Evolutionary conservation across 2,797 vertebrate species (phyloP).

Genomic region (Premnoplex brunnescens): DNA sequence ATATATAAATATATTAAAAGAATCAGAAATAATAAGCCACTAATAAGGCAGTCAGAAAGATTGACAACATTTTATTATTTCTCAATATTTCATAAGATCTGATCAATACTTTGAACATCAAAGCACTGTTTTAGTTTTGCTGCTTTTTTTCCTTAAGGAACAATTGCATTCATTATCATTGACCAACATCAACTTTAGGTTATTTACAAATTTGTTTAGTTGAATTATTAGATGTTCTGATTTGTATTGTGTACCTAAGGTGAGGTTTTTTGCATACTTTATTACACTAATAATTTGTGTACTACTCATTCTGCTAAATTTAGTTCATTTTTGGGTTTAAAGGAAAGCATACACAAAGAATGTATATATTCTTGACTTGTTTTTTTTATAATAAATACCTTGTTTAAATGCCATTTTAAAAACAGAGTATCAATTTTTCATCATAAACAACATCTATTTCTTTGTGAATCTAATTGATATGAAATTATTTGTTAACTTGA

Average conservation of each 20-base stretch:
- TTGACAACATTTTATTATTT: neutral
- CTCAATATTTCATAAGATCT: neutral
- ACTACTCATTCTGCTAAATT: neutral
- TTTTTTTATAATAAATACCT: neutral
- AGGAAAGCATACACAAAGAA: neutral
- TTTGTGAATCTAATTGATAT: neutral
- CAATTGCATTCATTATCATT: neutral
- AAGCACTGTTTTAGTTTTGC: neutral
- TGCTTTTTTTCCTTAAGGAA: neutral
- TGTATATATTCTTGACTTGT: neutral
- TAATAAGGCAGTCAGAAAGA: neutral
- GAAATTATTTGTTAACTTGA: neutral
- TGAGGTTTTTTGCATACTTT: neutral
- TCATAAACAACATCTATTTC: neutral
- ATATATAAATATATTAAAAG: neutral
- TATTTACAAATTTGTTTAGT: neutral
- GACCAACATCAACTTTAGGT: neutral
- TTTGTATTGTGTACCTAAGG: neutral
- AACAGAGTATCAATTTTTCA: neutral
- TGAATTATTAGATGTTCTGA: neutral
- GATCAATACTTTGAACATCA: neutral
- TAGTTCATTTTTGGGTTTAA: neutral
- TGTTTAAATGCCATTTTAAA: neutral
- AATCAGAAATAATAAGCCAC: neutral
- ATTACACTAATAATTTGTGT: neutral